Evolutionary conservation across 2,113 vertebrate genomes (phyloP), one percentile per base, ranked within the genome.

Genomic region (Naja naja): DNA sequence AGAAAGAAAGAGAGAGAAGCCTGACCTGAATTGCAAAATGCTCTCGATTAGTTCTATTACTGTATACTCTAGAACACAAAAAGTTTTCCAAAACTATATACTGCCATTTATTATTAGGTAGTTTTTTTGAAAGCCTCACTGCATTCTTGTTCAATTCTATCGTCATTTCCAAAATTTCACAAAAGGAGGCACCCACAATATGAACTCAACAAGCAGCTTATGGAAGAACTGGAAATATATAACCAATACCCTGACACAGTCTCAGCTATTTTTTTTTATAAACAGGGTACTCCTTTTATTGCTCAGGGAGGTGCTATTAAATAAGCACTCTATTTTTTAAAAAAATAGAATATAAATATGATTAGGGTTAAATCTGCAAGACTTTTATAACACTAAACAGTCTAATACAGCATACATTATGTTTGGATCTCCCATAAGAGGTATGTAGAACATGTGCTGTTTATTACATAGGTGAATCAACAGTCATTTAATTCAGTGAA

Each of bases 21-120:
- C 9, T 95, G 94, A 69, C 58, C 92, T 92, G 74, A 95, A 95
- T 20, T 64, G 55, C 89, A 93, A 53, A 16, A 53, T 92, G 92
- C 53, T 88, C 69, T 39, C 87, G 88, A 89, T 0, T 34, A 0
- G 0, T 93, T 55, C 39, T 92, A 0, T 49, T 74, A 88, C 89
- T 91, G 93, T 94, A 92, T 30, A 5, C 10, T 2, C 0, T 0
- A 87, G 94, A 0, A 0, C 89, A 92, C 69, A 81, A 34, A 9
- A 1, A 10, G 88, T 58, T 55, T 86, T 94, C 0, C 89, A n/a
- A 52, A 90, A 87, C 22, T 87, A 93, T 87, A 92, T 25, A 55
- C 53, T 86, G 87, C 14, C 91, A 53, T 89, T 91, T 91, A 54
- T 55, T 52, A 3, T 20, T 54, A 53, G 4, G 8, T 69, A 2